Base-by-base conservation (phyloP, 1,140 invertebrate genomes). In the Hycleus cichorii region DNA sequence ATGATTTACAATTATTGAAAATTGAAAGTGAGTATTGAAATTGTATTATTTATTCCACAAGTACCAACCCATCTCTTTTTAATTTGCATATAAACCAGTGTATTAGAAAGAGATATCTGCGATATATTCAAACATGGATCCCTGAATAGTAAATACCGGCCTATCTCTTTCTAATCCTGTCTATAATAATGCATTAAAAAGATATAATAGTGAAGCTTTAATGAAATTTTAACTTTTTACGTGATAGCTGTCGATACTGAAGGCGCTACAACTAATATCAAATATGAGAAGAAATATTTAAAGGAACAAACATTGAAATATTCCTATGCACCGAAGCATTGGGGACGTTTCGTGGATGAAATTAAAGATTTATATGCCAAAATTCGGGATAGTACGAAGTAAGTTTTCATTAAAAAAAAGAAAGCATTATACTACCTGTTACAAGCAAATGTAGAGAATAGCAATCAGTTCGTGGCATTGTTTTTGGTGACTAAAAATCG, bases 1-100 rank as follows among this genome's bases (percentile, higher is more conserved):
- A 85, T 72, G 78, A 81, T 52, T 73, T 87, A 60, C 74, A 79
- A 63, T 69, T 87, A 7, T 72, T 81, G 38, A 78, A 82, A 65
- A 78, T 87, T 66, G 79, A 85, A 77, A 83, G 85, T 87, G 78
- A 79, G 79, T 78, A 57, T 44, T 8, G 9, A 9, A 39, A 47
- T 43, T 18, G 26, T 55, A n/a, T 12, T 7, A 54, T 44, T 18
- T n/a, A 27, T 1, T 18, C 18, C 18, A 18, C 18, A 18, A 18
- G 18, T 18, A 18, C 1, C 18, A 18, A 18, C 18, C 18, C 18
- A 18, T 18, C 18, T 6, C 45, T 9, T 27, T 12, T 55, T 32
- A 47, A n/a, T 45, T 9, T 12, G 44, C 18, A 47, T 9, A 38
- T 55, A 45, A 46, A 39, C 3, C 4, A n/a, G 11, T 42, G 18